Conservation (phyloP, 2,113 vertebrate species). For the Dunckerocampus dactyliophorus region DNA sequence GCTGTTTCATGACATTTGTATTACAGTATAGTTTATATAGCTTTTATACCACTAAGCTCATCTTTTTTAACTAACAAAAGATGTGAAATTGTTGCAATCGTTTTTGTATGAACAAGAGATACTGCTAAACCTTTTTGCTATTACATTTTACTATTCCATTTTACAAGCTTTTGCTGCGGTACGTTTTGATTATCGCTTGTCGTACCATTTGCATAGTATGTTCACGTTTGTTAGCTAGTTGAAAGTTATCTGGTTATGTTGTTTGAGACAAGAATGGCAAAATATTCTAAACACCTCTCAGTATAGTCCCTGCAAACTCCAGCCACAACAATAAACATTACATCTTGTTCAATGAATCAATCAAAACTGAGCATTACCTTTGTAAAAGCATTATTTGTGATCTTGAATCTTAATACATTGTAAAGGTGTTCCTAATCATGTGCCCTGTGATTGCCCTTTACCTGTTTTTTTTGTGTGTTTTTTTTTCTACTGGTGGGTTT, state of each 20-base stretch:
- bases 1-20: background rate
- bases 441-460: background rate
- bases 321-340: background rate
- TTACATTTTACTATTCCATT: conserved; percentile 85
- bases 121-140: conserved; percentile 71
- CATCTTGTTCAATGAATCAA: too few species aligned
- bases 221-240: conserved; percentile 83
- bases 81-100: too few species aligned
- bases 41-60: too few species aligned
- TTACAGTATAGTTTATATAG: background rate
- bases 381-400: too few species aligned
- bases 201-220: conserved; percentile 56
- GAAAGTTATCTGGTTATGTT: background rate
- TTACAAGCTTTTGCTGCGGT: conserved; percentile 95
- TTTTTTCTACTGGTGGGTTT: background rate
- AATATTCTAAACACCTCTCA: background rate
- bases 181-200: conserved; percentile 79
- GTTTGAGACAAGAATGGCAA: background rate
- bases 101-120: conserved; percentile 71
- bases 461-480: background rate
- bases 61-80: too few species aligned
- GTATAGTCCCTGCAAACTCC: background rate
- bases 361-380: too few species aligned
- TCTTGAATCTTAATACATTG: too few species aligned
- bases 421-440: too few species aligned